Evolutionary conservation across 2,888 invertebrate species (phyloP).

Genomic region (Macrophya alboannulata): DNA sequence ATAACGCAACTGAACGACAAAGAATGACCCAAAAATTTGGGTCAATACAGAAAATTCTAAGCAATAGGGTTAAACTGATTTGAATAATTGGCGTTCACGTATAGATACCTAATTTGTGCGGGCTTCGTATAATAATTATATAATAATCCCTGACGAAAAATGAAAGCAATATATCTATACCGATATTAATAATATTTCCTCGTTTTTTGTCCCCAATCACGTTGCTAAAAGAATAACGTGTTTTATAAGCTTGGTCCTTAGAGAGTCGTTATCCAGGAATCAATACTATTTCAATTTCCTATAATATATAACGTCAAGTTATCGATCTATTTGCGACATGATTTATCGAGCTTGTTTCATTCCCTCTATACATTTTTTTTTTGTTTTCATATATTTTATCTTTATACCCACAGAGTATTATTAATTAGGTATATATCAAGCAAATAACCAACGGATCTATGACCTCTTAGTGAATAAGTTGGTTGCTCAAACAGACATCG

Average conservation of each 20-base stretch:
- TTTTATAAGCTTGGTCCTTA: slow-evolving; percentile 38
- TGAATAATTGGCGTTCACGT: slow-evolving; percentile 23
- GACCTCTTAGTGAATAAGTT: background rate
- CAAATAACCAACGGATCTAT: background rate
- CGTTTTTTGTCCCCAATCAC: background rate
- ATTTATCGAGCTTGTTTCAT: slow-evolving; percentile 40
- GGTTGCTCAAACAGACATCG: background rate
- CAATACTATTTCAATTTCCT: slow-evolving; percentile 36
- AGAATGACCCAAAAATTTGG: slow-evolving; percentile 23
- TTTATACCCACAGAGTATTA: background rate
- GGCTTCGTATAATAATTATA: slow-evolving; percentile 4
- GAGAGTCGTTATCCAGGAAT: slow-evolving; percentile 38
- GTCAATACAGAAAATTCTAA: slow-evolving; percentile 40
- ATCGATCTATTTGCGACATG: slow-evolving; percentile 18
- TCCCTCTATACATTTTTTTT: background rate
- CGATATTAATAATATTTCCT: background rate
- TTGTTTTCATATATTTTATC: no score
- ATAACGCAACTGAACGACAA: background rate
- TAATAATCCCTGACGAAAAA: slow-evolving; percentile 2
- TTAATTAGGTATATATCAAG: slow-evolving; percentile 1
- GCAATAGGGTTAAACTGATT: slow-evolving; percentile 8
- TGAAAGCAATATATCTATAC: background rate
- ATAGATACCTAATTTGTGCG: no score
- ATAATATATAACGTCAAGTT: slow-evolving; percentile 14
- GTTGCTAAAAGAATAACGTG: background rate